A percentile compares a stretch with the other conserved stretches of the same genome.
phyloP scores from a whole-genome alignment of 2,888 invertebrate genomes.

The Drosophila atripex region DNA sequence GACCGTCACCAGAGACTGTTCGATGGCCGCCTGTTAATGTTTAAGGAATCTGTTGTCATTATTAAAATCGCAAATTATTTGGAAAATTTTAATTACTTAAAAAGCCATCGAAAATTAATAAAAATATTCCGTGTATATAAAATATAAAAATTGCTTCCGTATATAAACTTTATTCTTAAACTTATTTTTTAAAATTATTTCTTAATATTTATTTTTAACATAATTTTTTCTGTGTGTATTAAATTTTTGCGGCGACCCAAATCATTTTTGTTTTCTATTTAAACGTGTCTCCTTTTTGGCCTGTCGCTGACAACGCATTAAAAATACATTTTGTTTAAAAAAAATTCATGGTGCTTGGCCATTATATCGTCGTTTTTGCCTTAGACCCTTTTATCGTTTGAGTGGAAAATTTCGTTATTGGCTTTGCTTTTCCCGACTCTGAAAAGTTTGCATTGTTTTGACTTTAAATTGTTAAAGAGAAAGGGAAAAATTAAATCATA shows the following conservation, averaged over 20 bases:
- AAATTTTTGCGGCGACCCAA: slow-evolving; percentile 47
- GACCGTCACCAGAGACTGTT: slow-evolving; percentile 89
- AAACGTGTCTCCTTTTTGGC: slow-evolving; percentile 23
- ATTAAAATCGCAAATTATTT: neutral
- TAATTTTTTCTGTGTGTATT: neutral
- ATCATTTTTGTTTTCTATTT: slow-evolving; percentile 50
- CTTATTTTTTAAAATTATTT: neutral
- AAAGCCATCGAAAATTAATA: too few species aligned
- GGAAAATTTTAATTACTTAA: neutral
- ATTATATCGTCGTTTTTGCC: slow-evolving; percentile 25
- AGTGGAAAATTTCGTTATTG: slow-evolving; percentile 79
- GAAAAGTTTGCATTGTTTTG: slow-evolving; percentile 43
- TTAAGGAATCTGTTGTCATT: slow-evolving; percentile 1
- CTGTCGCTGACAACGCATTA: slow-evolving; percentile 67
- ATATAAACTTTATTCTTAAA: neutral
- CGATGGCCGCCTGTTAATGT: slow-evolving; percentile 84
- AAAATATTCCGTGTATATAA: too few species aligned
- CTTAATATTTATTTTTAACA: too few species aligned
- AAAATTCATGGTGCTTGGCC: slow-evolving; percentile 46
- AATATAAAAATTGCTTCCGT: neutral
- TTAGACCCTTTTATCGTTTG: slow-evolving; percentile 69
- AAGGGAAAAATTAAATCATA: slow-evolving; percentile 17
- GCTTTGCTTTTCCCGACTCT: slow-evolving; percentile 40
- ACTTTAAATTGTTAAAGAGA: slow-evolving; percentile 24
- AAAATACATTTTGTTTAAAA: slow-evolving; percentile 64